Base-by-base conservation (phyloP, 2,888 invertebrate species). In the Hymenopus coronatus region DNA sequence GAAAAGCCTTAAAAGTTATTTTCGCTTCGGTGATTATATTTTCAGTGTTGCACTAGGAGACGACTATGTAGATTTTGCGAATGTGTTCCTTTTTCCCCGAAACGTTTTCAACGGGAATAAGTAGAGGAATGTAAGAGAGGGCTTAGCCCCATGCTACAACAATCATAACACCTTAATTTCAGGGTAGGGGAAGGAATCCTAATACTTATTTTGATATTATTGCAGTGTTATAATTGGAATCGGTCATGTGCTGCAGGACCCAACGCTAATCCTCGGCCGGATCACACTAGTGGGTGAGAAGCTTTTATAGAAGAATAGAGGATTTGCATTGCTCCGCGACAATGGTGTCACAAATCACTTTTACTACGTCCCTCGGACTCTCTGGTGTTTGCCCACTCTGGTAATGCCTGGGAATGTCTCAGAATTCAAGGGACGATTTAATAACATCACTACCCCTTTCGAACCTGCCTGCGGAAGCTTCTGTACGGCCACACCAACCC, bases 281-380 rank as follows among this genome's bases (percentile, higher is more conserved):
- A 85, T 85, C 85, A 85, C 85, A 28, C 85, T 54, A 27, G 81
- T 81, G 87, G 87, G 25, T 30, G 82, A 84, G 85, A 82, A 30
- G 83, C 83, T 27, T 28, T 88, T 88, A 70, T 54, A 86, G 93
- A 93, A 93, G 93, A 93, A 93, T 93, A 92, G 93, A 92, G 93
- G 93, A 93, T 93, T 93, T 93, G 93, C 93, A 93, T 93, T 84
- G 70, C 88, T 33, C 88, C 30, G 81, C 70, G 54, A 28, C 84
- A 88, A 88, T 30, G 70, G 81, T 92, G 92, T 93, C 93, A 93
- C 93, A 93, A 93, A 93, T 93, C 93, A 93, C 93, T 93, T 93
- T 93, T 93, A 93, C 89, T 89, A 84, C 46, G 83, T 87, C 82
- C 54, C 54, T 70, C 54, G 54, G 54, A 70, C 81, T 85, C 85